Evolutionary conservation across 2,113 vertebrate species (phyloP).

Genomic region (Ardeotis arabs): DNA sequence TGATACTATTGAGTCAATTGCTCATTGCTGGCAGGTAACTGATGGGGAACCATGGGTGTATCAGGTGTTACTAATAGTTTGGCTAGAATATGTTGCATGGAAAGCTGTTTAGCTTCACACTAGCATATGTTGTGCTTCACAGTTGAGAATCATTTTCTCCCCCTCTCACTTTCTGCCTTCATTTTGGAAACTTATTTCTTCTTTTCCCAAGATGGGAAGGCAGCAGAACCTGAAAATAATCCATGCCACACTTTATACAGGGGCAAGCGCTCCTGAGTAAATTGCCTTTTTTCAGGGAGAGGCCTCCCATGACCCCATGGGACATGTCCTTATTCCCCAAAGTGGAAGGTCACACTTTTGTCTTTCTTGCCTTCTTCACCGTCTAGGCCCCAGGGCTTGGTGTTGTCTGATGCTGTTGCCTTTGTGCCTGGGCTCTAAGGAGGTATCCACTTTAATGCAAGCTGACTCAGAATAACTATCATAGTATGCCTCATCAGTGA

Average conservation of each 20-base stretch:
- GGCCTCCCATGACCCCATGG: background rate
- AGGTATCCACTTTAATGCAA: background rate
- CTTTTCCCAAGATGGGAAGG: background rate
- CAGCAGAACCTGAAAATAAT: background rate
- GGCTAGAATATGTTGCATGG: conserved; percentile 18
- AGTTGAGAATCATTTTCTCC: background rate
- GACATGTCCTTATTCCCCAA: background rate
- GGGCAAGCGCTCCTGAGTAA: background rate
- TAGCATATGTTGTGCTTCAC: conserved; percentile 53
- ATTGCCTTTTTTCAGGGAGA: background rate
- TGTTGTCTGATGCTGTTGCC: background rate
- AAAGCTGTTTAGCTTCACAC: conserved; percentile 36
- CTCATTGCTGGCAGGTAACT: conserved; percentile 57
- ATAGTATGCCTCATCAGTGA: background rate
- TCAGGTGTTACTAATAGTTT: conserved; percentile 68
- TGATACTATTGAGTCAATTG: conserved; percentile 29
- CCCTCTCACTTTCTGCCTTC: background rate
- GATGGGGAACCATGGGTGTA: conserved; percentile 23
- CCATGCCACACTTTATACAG: background rate
- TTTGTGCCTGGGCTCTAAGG: background rate
- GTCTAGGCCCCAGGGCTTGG: background rate
- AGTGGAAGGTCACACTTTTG: background rate
- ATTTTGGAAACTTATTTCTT: background rate
- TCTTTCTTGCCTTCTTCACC: background rate
- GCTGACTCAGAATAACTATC: background rate